These are phyloP conservation scores for Nemapogon koenigi DNA, from an alignment of 2,888 invertebrate species.

Conservation along the genomic window DNA sequence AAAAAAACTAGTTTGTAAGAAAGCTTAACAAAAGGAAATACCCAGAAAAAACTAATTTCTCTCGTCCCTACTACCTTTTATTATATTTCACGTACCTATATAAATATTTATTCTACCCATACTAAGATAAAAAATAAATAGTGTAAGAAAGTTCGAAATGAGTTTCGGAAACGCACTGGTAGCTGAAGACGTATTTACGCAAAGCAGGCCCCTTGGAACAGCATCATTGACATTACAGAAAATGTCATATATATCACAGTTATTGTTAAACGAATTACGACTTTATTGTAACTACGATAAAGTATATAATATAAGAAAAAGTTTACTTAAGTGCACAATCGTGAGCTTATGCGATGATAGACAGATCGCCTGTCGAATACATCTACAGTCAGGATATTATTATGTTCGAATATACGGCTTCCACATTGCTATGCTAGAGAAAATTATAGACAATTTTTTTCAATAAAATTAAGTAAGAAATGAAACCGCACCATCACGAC, in stretches of 20 bases:
- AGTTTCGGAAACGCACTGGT: conserved; percentile 1
- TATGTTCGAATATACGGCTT: conserved; percentile 14
- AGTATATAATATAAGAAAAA: not conserved
- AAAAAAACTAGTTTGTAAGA: too few relatives aligned
- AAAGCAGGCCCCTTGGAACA: not conserved
- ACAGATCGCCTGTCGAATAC: conserved; percentile 43
- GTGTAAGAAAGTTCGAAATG: not conserved
- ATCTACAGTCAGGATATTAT: conserved; percentile 15
- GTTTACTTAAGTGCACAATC: too few relatives aligned
- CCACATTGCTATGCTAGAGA: not conserved
- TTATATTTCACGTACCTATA: too few relatives aligned
- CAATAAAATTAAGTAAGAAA: too few relatives aligned
- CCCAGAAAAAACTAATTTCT: too few relatives aligned
- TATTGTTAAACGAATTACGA: not conserved
- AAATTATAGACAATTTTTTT: too few relatives aligned
- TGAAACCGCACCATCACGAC: too few relatives aligned
- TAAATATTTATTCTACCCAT: not conserved
- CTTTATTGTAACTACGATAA: not conserved
- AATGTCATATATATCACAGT: too few relatives aligned
- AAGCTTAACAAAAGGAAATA: too few relatives aligned
- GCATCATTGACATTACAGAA: too few relatives aligned
- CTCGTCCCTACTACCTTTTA: too few relatives aligned
- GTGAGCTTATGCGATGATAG: conserved; percentile 26
- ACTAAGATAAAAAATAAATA: too few relatives aligned
- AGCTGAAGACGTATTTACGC: conserved; percentile 2